Percentiles rank a stretch among this genome's conserved stretches.
phyloP scores from a whole-genome alignment of 2,113 vertebrate genomes.

The Cynopterus brachyotis region DNA sequence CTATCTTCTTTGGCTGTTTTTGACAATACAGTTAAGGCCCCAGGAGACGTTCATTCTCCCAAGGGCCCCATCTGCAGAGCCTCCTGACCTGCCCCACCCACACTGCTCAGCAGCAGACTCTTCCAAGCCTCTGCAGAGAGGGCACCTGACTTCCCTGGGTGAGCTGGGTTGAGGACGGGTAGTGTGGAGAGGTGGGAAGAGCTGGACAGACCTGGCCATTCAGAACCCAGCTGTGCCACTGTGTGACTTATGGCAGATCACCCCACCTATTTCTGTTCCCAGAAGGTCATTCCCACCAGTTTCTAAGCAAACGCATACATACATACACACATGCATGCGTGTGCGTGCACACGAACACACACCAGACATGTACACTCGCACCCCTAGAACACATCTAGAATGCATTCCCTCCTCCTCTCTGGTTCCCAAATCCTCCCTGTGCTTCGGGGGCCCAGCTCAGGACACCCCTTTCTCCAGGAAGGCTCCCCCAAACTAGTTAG shows the following conservation, averaged over 20 bases:
- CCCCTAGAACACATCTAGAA: neutral
- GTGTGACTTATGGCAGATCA: neutral
- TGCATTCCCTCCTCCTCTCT: neutral
- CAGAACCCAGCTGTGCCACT: neutral
- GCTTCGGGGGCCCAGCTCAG: neutral
- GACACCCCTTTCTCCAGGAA: neutral
- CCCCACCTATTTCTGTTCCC: neutral
- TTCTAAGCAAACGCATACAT: neutral
- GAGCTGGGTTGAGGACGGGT: neutral
- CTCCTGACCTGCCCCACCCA: neutral
- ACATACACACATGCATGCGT: accelerated
- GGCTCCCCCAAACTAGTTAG: neutral
- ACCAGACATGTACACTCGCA: accelerated
- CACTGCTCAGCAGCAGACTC: neutral
- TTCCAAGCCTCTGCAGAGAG: neutral
- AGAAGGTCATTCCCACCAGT: neutral
- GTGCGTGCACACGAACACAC: too few species aligned
- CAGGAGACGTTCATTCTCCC: neutral
- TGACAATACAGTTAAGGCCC: neutral
- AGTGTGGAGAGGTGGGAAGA: neutral
- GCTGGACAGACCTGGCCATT: neutral
- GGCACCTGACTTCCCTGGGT: neutral
- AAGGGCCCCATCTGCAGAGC: neutral
- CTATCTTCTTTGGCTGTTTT: neutral
- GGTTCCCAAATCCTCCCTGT: neutral